Percentiles rank a stretch among this genome's conserved stretches.
Evolutionary conservation across 2,888 invertebrate genomes (phyloP).

Genomic region (Hermodice carunculata): DNA sequence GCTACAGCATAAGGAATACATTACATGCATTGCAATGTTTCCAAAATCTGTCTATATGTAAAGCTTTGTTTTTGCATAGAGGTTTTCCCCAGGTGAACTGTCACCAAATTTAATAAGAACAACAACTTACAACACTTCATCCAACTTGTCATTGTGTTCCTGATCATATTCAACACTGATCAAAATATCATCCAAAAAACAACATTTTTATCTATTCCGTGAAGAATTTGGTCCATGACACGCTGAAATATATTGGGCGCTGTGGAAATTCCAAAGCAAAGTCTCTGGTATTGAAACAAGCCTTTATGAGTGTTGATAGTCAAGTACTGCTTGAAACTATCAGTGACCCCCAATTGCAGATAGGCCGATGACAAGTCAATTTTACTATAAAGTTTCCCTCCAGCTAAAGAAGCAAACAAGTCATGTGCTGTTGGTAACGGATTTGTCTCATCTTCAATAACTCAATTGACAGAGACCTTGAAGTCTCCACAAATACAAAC

Average conservation of each 20-base stretch:
- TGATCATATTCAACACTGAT: too few species aligned
- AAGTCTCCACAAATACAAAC: constrained; percentile 16
- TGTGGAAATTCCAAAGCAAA: constrained; percentile 6
- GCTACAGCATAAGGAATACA: too few species aligned
- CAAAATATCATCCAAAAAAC: too few species aligned
- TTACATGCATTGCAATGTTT: too few species aligned
- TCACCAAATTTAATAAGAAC: too few species aligned
- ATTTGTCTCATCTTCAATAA: constrained; percentile 1
- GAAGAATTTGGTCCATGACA: constrained; percentile 2
- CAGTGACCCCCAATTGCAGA: constrained; percentile 1
- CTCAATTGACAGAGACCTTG: constrained; percentile 11
- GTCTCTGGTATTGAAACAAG: not conserved
- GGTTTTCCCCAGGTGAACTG: too few species aligned
- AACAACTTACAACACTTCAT: too few species aligned
- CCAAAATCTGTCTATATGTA: too few species aligned
- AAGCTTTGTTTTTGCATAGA: too few species aligned
- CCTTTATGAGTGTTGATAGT: constrained; percentile 13
- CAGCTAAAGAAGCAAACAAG: not conserved
- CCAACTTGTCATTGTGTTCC: too few species aligned
- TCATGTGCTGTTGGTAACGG: constrained; percentile 17
- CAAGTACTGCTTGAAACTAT: constrained; percentile 6
- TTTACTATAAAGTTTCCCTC: constrained; percentile 6
- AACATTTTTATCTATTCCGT: not conserved
- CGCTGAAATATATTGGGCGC: constrained; percentile 1
- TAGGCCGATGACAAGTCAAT: constrained; percentile 5